These are phyloP conservation scores for Bubo blakistoni DNA, from an alignment of 2,113 vertebrate species.

Conservation along the genomic window DNA sequence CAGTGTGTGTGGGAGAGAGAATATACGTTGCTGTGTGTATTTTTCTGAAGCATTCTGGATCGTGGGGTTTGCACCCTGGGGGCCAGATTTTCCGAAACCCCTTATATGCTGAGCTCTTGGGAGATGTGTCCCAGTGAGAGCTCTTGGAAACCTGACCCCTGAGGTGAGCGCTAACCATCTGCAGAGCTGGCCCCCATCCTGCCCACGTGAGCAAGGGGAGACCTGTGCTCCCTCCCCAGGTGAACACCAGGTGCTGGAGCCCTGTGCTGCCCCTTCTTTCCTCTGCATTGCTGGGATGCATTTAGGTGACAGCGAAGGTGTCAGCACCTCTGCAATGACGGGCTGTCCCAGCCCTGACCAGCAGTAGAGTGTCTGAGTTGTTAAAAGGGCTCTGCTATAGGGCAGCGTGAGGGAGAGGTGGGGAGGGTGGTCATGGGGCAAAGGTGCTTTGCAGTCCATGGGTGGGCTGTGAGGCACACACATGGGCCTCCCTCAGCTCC, in stretches of 20 bases:
- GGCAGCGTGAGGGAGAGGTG: fast-evolving
- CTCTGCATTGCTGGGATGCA: fast-evolving
- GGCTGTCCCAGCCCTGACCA: background rate
- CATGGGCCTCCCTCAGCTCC: background rate
- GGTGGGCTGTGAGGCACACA: background rate
- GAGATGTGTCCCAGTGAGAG: background rate
- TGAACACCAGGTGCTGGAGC: background rate
- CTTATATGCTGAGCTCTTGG: background rate
- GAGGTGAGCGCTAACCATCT: fast-evolving
- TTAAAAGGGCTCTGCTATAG: background rate
- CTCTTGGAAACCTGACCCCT: background rate
- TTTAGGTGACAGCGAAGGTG: fast-evolving
- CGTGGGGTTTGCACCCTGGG: background rate
- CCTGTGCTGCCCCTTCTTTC: background rate
- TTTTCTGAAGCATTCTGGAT: background rate
- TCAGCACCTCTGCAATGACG: background rate
- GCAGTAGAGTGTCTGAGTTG: fast-evolving
- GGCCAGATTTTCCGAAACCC: background rate
- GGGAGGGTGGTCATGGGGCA: background rate
- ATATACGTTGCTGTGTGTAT: background rate
- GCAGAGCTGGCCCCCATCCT: background rate
- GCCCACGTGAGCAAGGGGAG: fast-evolving
- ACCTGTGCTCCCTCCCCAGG: background rate
- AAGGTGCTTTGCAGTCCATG: background rate
- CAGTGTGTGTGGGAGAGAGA: background rate